These are phyloP conservation scores for Tupiocoris notatus DNA, from an alignment of 2,888 invertebrate genomes.

Conservation along the genomic window DNA sequence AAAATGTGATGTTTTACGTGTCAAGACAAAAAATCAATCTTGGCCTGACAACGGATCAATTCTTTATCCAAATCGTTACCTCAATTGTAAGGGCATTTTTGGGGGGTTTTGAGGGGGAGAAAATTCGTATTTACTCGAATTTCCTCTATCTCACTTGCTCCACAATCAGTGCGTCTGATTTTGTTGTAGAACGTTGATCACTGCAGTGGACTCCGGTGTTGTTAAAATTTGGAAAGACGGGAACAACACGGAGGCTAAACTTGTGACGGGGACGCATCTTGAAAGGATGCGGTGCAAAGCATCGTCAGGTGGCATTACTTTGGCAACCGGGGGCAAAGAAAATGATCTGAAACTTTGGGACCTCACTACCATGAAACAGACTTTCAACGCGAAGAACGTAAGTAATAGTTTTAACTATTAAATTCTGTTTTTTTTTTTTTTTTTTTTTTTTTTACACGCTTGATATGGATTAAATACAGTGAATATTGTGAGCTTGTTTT, in stretches of 20 bases:
- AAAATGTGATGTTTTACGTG: too few species aligned
- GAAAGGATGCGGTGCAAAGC: conserved; percentile 60
- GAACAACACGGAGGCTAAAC: conserved; percentile 55
- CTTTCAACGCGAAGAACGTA: conserved; percentile 58
- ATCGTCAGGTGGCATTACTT: conserved; percentile 58
- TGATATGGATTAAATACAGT: background rate
- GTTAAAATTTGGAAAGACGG: conserved; percentile 62
- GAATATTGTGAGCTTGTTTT: too few species aligned
- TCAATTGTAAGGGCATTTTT: too few species aligned
- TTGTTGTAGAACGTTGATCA: conserved; percentile 55
- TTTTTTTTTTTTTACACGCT: background rate
- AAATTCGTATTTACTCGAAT: too few species aligned
- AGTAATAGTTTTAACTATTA: background rate
- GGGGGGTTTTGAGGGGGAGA: too few species aligned
- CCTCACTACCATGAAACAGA: conserved; percentile 56
- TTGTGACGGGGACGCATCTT: conserved; percentile 61
- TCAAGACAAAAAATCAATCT: too few species aligned
- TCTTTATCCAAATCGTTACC: too few species aligned
- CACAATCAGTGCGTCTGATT: too few species aligned
- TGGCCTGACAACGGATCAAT: too few species aligned
- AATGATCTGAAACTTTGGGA: conserved; percentile 88
- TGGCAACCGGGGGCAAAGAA: conserved; percentile 87
- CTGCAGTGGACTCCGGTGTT: conserved; percentile 63
- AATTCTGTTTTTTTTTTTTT: background rate
- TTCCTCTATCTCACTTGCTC: too few species aligned